Evolutionary conservation across 2,113 vertebrate genomes (phyloP).

Genomic region (Podarcis cretensis): DNA sequence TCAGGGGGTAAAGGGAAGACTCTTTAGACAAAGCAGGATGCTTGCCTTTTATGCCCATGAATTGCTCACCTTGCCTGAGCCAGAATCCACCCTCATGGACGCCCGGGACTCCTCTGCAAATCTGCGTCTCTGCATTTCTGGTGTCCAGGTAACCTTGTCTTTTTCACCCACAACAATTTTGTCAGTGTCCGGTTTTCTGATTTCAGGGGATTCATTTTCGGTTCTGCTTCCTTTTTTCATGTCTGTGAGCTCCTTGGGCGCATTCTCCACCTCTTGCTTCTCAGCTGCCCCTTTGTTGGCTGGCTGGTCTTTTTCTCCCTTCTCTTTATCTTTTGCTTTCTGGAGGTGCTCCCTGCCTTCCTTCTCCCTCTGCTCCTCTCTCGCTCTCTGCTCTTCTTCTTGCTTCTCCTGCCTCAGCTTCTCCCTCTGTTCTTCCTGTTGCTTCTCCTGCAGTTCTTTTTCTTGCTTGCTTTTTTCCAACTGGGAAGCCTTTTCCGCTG

Average conservation of each 20-base stretch:
- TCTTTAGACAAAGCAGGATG: not conserved
- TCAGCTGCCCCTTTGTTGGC: conserved; percentile 62
- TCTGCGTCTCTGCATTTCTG: conserved; percentile 63
- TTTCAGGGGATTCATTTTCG: conserved; percentile 61
- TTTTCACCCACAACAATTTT: conserved; percentile 73
- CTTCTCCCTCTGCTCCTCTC: conserved; percentile 70
- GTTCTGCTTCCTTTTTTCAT: conserved; percentile 70
- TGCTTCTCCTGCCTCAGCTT: conserved; percentile 68
- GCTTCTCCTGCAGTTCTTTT: conserved; percentile 79
- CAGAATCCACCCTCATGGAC: conserved; percentile 37
- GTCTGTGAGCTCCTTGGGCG: conserved; percentile 67
- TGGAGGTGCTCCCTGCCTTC: conserved; percentile 66
- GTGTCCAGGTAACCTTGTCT: conserved; percentile 63
- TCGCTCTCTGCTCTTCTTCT: conserved; percentile 70
- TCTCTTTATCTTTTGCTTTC: conserved; percentile 72
- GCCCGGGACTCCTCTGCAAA: conserved; percentile 47
- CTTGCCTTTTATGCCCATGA: not conserved
- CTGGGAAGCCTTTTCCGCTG: conserved; percentile 76
- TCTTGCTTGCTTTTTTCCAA: conserved; percentile 83
- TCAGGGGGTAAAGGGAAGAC: not conserved
- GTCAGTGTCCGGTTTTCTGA: conserved; percentile 70
- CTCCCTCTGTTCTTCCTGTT: conserved; percentile 74
- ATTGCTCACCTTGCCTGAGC: conserved; percentile 70
- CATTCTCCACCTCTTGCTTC: conserved; percentile 69
- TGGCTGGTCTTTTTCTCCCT: conserved; percentile 72